A percentile compares a stretch with the other conserved stretches of the same genome.
These are phyloP conservation scores for Macroglossus sobrinus DNA, from an alignment of 2,113 vertebrate genomes.

Conservation along the genomic window DNA sequence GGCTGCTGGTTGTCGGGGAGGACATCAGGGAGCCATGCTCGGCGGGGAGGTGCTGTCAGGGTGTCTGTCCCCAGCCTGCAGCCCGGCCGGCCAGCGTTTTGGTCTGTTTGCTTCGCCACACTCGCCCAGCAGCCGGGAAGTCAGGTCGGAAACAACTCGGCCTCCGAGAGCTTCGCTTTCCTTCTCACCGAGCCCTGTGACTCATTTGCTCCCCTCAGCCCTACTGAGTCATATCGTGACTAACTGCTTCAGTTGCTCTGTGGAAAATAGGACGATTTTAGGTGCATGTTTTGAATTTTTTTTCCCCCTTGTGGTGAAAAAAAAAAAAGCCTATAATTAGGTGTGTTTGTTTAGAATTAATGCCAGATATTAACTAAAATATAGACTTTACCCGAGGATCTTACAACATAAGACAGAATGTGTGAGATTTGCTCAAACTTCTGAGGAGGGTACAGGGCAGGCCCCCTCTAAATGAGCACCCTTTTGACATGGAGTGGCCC, in stretches of 20 bases:
- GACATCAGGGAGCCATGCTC: rapidly evolving
- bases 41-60: no score
- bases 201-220: neutral
- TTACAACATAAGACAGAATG: neutral
- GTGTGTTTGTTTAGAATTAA: neutral
- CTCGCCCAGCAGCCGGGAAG: neutral
- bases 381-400: neutral
- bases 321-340: neutral
- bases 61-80: neutral
- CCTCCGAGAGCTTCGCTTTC: neutral
- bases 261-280: neutral
- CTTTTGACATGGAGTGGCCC: neutral
- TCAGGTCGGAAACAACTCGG: rapidly evolving
- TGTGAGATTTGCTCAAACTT: neutral
- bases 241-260: neutral
- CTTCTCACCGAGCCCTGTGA: neutral
- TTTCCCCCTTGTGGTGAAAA: neutral
- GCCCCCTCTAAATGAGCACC: neutral
- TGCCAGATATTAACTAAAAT: neutral
- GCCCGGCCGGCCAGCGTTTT: rapidly evolving
- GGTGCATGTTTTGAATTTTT: neutral
- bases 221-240: neutral
- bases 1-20: neutral
- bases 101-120: neutral
- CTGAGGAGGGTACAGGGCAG: neutral